These are phyloP conservation scores for Tinea trinotella DNA, from an alignment of 2,888 invertebrate genomes.

Conservation along the genomic window DNA sequence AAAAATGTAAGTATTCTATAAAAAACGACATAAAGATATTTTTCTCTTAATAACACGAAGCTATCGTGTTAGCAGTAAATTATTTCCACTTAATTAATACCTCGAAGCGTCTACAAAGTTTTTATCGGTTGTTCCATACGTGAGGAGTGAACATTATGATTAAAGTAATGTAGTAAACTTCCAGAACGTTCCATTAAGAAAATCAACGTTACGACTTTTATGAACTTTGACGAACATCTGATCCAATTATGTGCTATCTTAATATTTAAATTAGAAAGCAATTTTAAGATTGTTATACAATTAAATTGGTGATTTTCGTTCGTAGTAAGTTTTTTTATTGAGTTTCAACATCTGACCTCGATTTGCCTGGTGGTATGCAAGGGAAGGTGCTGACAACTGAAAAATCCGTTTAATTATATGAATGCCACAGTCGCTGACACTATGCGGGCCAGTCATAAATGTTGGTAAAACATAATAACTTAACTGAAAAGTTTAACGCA, in stretches of 20 bases:
- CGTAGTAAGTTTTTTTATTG: too few relatives aligned
- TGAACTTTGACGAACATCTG: conserved; percentile 26
- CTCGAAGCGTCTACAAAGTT: conserved; percentile 51
- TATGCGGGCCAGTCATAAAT: too few relatives aligned
- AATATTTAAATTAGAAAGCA: neutral
- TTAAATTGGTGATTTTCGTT: too few relatives aligned
- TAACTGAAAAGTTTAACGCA: too few relatives aligned
- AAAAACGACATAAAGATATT: conserved; percentile 8
- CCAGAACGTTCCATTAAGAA: conserved; percentile 34
- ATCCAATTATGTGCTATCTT: conserved; percentile 1
- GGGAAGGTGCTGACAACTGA: too few relatives aligned
- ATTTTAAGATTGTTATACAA: neutral
- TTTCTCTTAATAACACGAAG: conserved; percentile 21
- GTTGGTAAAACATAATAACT: too few relatives aligned
- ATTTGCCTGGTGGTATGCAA: too few relatives aligned
- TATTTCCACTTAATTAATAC: conserved; percentile 44
- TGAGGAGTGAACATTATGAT: conserved; percentile 44
- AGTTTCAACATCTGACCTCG: too few relatives aligned
- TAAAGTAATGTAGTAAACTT: conserved; percentile 30
- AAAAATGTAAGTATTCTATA: conserved; percentile 6
- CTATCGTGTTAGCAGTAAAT: conserved; percentile 39
- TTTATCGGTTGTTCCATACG: conserved; percentile 52
- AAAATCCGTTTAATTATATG: too few relatives aligned
- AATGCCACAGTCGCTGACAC: too few relatives aligned
- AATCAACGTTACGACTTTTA: conserved; percentile 28